A percentile compares a stretch with the other conserved stretches of the same genome.
These are phyloP conservation scores for Saiga tatarica DNA, from an alignment of 2,113 vertebrate genomes.

Conservation along the genomic window DNA sequence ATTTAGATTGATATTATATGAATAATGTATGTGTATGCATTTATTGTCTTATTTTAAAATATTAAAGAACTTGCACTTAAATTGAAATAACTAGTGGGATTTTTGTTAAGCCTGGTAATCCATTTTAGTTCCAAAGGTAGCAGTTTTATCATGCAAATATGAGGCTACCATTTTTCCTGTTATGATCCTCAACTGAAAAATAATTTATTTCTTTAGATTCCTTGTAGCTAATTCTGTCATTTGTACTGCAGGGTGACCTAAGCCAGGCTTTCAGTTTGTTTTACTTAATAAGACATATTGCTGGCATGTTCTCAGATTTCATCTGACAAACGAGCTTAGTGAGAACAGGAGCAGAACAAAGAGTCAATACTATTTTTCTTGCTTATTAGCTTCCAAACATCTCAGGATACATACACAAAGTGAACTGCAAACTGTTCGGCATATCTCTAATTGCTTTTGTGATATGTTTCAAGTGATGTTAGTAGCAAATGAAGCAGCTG, in stretches of 20 bases:
- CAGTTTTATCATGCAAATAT: background rate
- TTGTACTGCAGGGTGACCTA: background rate
- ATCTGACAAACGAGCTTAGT: background rate
- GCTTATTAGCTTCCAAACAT: background rate
- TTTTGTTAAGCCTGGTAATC: background rate
- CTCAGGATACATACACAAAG: background rate
- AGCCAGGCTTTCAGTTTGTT: background rate
- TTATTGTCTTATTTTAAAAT: background rate
- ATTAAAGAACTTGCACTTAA: background rate
- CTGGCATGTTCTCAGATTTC: background rate
- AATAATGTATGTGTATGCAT: background rate
- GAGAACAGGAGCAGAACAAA: conserved; percentile 25
- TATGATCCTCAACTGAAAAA: background rate
- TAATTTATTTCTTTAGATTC: background rate
- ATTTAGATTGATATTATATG: background rate
- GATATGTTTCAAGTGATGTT: background rate
- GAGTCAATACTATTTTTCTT: conserved; percentile 29
- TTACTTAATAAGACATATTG: background rate
- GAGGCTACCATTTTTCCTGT: background rate
- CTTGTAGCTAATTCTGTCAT: background rate
- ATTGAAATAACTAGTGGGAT: background rate
- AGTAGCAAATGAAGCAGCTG: background rate
- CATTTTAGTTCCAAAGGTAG: background rate
- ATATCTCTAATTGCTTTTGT: background rate
- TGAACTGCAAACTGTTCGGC: background rate